Evolutionary conservation across 1,140 invertebrate genomes (phyloP).

Genomic region (Micrasema minimum): DNA sequence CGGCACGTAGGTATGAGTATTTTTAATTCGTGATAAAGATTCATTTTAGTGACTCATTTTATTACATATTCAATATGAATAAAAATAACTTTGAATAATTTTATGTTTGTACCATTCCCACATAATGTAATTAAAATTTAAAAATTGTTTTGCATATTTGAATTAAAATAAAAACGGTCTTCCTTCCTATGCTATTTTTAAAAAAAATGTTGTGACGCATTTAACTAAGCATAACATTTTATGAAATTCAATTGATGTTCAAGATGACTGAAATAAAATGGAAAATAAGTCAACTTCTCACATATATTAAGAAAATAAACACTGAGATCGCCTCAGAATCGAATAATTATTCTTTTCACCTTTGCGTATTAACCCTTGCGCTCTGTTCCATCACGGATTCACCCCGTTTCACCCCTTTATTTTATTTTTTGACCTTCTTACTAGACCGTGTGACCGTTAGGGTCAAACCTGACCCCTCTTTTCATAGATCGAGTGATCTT

Average conservation of each 20-base stretch:
- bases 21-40: too few relatives aligned
- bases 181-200: too few relatives aligned
- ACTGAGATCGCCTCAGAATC: not conserved
- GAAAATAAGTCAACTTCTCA: constrained; percentile 23
- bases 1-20: too few relatives aligned
- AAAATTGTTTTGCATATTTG: too few relatives aligned
- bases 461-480: constrained; percentile 42
- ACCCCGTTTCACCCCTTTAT: constrained; percentile 19
- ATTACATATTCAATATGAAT: too few relatives aligned
- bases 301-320: constrained; percentile 35
- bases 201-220: too few relatives aligned
- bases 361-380: constrained; percentile 35
- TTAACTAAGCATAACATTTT: too few relatives aligned
- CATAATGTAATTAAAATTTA: too few relatives aligned
- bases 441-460: constrained; percentile 50
- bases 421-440: constrained; percentile 22
- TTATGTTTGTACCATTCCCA: too few relatives aligned
- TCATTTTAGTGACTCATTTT: too few relatives aligned
- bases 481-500: constrained; percentile 25
- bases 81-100: too few relatives aligned
- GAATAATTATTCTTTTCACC: constrained; percentile 20
- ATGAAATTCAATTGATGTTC: constrained; percentile 8
- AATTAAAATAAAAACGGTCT: too few relatives aligned
- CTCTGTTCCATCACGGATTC: constrained; percentile 1
- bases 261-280: constrained; percentile 23